Evolutionary conservation across 2,113 vertebrate species (phyloP).

Genomic region (Eulemur macaco): DNA sequence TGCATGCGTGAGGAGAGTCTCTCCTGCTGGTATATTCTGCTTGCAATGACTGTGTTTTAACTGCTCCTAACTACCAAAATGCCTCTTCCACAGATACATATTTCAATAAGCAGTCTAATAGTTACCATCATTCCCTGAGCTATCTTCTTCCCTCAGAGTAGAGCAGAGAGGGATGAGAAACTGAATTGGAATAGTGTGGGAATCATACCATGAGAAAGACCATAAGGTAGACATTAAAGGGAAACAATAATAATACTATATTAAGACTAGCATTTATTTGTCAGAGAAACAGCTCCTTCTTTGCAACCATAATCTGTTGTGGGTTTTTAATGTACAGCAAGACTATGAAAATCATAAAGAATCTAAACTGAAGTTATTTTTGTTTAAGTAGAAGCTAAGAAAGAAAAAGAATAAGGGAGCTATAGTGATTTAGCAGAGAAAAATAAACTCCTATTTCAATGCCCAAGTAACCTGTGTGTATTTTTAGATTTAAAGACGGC

Average conservation of each 20-base stretch:
- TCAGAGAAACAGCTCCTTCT: background rate
- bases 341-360: background rate
- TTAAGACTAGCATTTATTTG: background rate
- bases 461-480: background rate
- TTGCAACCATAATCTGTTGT: background rate
- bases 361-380: constrained; percentile 23
- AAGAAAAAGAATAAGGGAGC: background rate
- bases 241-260: background rate
- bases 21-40: background rate
- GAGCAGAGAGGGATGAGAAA: background rate
- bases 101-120: background rate
- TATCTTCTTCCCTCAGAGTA: background rate
- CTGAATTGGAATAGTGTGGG: background rate
- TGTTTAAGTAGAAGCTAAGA: background rate
- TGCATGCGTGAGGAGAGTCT: background rate
- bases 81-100: background rate
- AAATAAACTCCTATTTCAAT: background rate
- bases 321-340: background rate
- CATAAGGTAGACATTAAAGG: background rate
- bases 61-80: background rate
- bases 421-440: background rate
- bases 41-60: background rate
- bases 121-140: background rate
- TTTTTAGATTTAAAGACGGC: background rate
- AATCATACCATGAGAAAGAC: background rate